phyloP scores from a whole-genome alignment of 2,888 invertebrate genomes.

The Latrodectus hesperus region DNA sequence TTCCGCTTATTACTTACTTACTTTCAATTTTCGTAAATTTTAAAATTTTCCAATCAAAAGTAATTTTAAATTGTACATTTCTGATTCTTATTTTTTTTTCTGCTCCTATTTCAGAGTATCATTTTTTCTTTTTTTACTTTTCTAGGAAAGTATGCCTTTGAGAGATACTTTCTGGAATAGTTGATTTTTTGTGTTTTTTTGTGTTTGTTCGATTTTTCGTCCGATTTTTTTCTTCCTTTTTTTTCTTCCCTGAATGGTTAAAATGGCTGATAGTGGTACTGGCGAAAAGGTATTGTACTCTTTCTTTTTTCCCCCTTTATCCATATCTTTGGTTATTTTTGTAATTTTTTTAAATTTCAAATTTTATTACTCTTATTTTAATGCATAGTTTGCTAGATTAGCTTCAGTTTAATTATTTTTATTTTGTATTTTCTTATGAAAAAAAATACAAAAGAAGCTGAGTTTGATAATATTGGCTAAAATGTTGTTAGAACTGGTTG shows the following conservation, averaged over 20 bases:
- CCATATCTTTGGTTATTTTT: neutral
- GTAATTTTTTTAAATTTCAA: neutral
- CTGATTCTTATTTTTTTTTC: neutral
- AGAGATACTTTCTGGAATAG: constrained; percentile 1
- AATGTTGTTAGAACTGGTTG: no score
- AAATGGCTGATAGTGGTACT: constrained; percentile 62
- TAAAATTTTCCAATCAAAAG: neutral
- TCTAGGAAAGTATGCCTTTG: neutral
- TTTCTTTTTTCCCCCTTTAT: constrained; percentile 10
- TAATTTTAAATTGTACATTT: neutral
- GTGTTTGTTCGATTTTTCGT: neutral
- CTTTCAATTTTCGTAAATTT: constrained; percentile 5
- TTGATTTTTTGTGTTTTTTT: constrained; percentile 11
- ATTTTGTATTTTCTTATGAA: neutral
- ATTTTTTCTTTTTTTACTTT: neutral
- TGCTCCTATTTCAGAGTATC: neutral
- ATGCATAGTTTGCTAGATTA: constrained; percentile 1
- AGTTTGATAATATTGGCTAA: no score
- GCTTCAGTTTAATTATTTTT: neutral
- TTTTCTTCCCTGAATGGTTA: constrained; percentile 61
- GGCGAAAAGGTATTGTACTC: constrained; percentile 66
- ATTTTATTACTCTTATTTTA: neutral
- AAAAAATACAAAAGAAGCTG: no score
- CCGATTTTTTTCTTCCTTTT: neutral
- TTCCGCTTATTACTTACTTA: constrained; percentile 1